phyloP scores from a whole-genome alignment of 2,113 vertebrate species.

The Pteropus alecto region DNA sequence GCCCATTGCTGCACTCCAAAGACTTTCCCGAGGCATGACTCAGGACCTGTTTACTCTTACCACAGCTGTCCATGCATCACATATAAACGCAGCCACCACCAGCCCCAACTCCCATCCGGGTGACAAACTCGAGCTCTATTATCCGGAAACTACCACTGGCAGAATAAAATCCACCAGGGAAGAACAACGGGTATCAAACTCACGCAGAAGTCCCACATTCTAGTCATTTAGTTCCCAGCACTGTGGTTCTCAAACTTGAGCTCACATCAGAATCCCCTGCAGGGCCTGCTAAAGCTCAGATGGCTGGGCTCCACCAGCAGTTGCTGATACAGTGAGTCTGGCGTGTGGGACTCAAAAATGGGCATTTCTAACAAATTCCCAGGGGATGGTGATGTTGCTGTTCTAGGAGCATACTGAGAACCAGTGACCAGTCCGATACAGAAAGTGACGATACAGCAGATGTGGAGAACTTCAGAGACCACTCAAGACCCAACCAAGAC shows the following conservation, averaged over 20 bases:
- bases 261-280: neutral
- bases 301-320: neutral
- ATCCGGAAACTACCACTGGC: neutral
- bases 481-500: neutral
- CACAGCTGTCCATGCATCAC: neutral
- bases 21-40: neutral
- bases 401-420: neutral
- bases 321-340: neutral
- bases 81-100: neutral
- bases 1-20: neutral
- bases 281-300: too few species aligned
- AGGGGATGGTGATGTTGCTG: neutral
- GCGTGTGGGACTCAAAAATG: neutral
- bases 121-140: neutral
- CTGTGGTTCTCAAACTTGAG: neutral
- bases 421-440: fast-evolving
- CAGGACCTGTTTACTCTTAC: neutral
- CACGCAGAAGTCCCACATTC: neutral
- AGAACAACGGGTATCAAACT: neutral
- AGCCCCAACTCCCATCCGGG: neutral
- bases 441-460: fast-evolving
- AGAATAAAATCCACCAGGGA: neutral
- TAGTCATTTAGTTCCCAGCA: neutral
- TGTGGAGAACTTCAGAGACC: neutral
- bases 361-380: neutral